Conservation (phyloP, 2,888 invertebrate genomes). For the Eurytoma californica region DNA sequence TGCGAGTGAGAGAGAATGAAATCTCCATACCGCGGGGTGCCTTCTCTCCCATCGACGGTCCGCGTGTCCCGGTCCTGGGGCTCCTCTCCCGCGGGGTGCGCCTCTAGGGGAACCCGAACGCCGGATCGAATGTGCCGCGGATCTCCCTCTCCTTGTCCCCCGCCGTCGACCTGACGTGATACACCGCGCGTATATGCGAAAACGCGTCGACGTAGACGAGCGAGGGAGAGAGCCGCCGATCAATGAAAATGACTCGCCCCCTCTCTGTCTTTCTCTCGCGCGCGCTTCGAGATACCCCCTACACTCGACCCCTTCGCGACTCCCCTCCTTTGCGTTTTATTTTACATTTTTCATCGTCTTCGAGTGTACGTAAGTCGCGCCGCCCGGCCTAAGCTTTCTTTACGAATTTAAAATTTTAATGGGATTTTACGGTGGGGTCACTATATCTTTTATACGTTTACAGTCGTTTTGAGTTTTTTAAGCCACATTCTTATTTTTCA, state of each 20-base stretch:
- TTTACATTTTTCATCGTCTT: constrained; percentile 6
- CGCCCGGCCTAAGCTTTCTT: too few species aligned
- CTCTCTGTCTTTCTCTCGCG: constrained; percentile 6
- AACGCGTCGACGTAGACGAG: constrained; percentile 25
- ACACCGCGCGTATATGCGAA: constrained; percentile 17
- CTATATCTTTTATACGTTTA: too few species aligned
- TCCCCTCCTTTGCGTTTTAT: neutral
- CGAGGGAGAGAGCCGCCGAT: constrained; percentile 20
- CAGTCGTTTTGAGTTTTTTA: too few species aligned
- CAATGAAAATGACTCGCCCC: constrained; percentile 45
- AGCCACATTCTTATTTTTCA: too few species aligned
- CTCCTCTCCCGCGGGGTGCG: neutral
- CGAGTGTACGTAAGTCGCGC: too few species aligned
- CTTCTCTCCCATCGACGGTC: constrained; percentile 40
- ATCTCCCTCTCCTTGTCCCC: constrained; percentile 27
- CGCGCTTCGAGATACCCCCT: neutral
- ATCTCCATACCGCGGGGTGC: constrained; percentile 45
- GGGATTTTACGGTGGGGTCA: too few species aligned
- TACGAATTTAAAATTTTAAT: neutral
- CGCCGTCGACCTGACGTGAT: neutral
- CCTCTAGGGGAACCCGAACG: neutral
- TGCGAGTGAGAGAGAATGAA: too few species aligned
- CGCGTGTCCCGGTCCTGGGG: neutral
- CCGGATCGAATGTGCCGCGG: constrained; percentile 54
- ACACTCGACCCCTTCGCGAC: neutral